Base-by-base conservation (phyloP, 1,140 invertebrate genomes). In the Orussus abietinus region DNA sequence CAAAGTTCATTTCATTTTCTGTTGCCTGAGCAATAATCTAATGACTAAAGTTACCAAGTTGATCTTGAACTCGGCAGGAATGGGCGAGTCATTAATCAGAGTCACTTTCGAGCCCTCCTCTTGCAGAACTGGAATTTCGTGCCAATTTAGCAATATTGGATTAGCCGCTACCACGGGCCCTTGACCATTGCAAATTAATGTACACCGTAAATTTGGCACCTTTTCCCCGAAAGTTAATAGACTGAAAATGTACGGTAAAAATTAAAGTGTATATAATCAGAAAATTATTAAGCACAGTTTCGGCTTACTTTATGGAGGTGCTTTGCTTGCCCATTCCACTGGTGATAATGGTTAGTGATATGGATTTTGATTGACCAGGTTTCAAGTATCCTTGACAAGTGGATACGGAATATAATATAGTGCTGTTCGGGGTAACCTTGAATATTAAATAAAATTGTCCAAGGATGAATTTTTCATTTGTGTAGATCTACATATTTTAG, bases 1-100 rank as follows among this genome's bases (percentile, higher is more conserved):
- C 10, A 38, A 21, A 38, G 10, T 42, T 31, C 15, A 42, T 17
- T 21, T 29, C 14, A 29, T 21, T 34, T 43, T 35, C 4, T n/a
- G n/a, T n/a, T n/a, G n/a, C n/a, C n/a, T n/a, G n/a, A n/a, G n/a
- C n/a, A n/a, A n/a, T n/a, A n/a, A n/a, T n/a, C n/a, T n/a, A n/a
- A n/a, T n/a, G n/a, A n/a, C n/a, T n/a, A n/a, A n/a, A n/a, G n/a
- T 58, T 61, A 74, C 72, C 29, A 64, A 36, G 9, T 45, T 25
- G 2, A 55, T 37, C 21, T 38, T 50, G 28, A 68, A 66, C 14
- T 51, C 46, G 2, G 74, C 72, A 11, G 57, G 36, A 42, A 76
- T 66, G 0, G 75, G 75, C 4, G 75, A 74, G 38, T 75, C 69
- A 38, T 73, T 77, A 3, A 53, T 55, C 4, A 76, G 21, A 5